A percentile compares a stretch with the other conserved stretches of the same genome.
phyloP scores from a whole-genome alignment of 2,888 invertebrate genomes.

The Chymomyza fuscimana region DNA sequence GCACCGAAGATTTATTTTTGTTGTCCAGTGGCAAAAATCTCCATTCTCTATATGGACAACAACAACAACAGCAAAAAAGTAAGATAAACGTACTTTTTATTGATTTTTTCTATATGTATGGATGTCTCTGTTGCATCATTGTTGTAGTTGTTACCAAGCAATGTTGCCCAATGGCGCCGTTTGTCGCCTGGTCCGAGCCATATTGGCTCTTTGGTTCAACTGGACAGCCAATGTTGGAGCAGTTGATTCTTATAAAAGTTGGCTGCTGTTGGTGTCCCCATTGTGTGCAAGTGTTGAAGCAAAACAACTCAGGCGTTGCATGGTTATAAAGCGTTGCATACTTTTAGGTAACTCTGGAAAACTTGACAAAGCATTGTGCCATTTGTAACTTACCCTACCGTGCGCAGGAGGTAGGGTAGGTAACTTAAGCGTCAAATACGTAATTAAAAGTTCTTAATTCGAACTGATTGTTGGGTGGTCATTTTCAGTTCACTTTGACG shows the following conservation, averaged over 20 bases:
- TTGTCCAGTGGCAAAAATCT: constrained; percentile 58
- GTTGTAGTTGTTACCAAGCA: constrained; percentile 42
- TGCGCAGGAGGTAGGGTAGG: background rate
- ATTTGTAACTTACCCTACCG: background rate
- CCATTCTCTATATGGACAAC: constrained; percentile 24
- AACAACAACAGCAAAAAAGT: constrained; percentile 29
- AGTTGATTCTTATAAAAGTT: constrained; percentile 52
- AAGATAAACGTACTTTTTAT: constrained; percentile 63
- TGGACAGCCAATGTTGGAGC: constrained; percentile 44
- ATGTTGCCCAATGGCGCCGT: constrained; percentile 27
- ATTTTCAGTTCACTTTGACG: no score
- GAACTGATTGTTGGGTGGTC: background rate
- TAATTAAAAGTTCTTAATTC: background rate
- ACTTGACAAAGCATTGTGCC: constrained; percentile 1
- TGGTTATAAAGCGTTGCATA: constrained; percentile 35
- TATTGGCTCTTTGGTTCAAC: constrained; percentile 27
- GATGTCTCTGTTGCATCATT: constrained; percentile 20
- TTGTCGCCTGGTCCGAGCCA: constrained; percentile 41
- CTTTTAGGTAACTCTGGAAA: constrained; percentile 1
- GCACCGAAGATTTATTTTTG: constrained; percentile 69
- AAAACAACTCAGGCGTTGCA: constrained; percentile 55
- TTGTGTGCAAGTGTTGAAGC: constrained; percentile 63
- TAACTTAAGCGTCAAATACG: background rate
- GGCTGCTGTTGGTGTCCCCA: constrained; percentile 43
- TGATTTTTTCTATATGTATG: constrained; percentile 59